These are phyloP conservation scores for Benitochromis conjunctus DNA, from an alignment of 2,113 vertebrate genomes.

Conservation along the genomic window DNA sequence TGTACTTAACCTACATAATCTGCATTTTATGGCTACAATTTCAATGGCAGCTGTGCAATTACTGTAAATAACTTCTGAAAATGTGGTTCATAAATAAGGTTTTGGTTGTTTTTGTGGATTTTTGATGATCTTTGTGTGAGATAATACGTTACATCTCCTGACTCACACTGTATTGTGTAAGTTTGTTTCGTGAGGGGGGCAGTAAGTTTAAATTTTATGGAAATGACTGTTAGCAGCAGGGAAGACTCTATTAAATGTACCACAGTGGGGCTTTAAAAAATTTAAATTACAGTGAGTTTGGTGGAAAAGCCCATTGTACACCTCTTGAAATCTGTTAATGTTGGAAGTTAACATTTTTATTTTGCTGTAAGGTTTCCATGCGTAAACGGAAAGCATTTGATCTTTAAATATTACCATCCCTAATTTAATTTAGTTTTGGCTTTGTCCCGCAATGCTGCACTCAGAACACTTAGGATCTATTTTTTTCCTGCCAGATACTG, in stretches of 20 bases:
- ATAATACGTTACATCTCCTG: neutral
- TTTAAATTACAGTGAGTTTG: constrained; percentile 27
- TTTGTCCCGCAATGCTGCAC: neutral
- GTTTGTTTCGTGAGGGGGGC: neutral
- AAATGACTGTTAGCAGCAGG: constrained; percentile 43
- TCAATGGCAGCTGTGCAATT: neutral
- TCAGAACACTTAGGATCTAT: neutral
- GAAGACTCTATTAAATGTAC: constrained; percentile 13
- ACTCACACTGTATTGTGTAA: neutral
- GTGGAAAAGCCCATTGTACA: constrained; percentile 23
- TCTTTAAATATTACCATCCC: neutral
- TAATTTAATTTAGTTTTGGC: neutral
- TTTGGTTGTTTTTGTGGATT: neutral
- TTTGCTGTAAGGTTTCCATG: neutral
- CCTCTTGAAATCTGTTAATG: constrained; percentile 27
- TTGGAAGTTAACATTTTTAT: neutral
- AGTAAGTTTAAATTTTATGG: constrained; percentile 38
- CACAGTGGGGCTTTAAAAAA: constrained; percentile 21
- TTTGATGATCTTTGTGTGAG: neutral
- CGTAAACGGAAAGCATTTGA: neutral
- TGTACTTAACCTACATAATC: neutral
- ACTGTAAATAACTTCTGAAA: neutral
- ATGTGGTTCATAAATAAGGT: neutral
- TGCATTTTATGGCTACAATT: neutral
- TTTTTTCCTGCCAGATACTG: neutral